phyloP scores from a whole-genome alignment of 1,140 invertebrate genomes.

The Antheraea mylitta region DNA sequence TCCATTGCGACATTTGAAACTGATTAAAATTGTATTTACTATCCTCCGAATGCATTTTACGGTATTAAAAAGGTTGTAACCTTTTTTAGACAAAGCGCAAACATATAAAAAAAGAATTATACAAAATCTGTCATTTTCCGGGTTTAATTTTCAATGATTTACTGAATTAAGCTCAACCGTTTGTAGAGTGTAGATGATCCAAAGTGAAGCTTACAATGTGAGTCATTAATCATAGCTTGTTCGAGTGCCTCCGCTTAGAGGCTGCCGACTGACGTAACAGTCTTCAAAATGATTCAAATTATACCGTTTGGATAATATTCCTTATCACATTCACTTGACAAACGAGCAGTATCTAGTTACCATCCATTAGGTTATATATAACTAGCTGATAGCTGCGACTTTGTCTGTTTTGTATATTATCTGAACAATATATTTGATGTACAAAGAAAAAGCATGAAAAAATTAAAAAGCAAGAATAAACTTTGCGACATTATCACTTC shows the following conservation, averaged over 20 bases:
- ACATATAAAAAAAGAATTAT: not conserved
- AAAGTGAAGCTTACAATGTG: not conserved
- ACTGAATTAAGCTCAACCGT: not conserved
- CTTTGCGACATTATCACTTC: no score
- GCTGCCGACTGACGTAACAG: not conserved
- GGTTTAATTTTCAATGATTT: not conserved
- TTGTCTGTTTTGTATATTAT: no score
- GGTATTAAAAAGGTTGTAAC: no score
- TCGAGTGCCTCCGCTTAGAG: not conserved
- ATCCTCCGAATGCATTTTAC: no score
- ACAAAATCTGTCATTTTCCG: not conserved
- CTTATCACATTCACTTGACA: not conserved
- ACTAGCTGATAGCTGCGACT: no score
- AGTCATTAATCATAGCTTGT: slow-evolving; percentile 1
- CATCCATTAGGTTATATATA: no score
- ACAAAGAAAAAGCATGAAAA: no score
- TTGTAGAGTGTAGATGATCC: not conserved
- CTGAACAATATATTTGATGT: no score
- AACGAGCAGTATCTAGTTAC: no score
- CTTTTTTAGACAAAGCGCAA: not conserved
- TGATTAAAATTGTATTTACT: no score
- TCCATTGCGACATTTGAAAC: no score
- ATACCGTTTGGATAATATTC: not conserved
- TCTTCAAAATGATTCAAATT: not conserved
- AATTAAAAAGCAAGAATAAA: no score